phyloP scores from a whole-genome alignment of 64 coral and sea anemone genomes.

The Stichodactyla helianthus region DNA sequence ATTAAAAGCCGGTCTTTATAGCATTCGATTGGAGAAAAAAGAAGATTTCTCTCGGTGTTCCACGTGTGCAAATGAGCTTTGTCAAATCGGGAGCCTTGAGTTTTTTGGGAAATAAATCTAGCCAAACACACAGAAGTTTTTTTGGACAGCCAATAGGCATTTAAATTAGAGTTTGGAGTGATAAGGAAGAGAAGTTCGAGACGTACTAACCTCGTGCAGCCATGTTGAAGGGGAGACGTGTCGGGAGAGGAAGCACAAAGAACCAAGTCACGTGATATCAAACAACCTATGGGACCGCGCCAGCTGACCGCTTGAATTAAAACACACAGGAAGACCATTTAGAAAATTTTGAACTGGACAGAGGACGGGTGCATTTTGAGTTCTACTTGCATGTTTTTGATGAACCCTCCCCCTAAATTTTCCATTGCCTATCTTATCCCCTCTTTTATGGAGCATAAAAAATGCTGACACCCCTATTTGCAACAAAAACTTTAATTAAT shows the following conservation, averaged over 20 bases:
- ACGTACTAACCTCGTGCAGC: slow-evolving; percentile 19
- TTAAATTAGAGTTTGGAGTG: background rate
- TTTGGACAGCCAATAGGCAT: background rate
- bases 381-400: no score
- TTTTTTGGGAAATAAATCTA: background rate
- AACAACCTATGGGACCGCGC: slow-evolving; percentile 10
- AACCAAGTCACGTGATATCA: slow-evolving; percentile 5
- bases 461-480: no score
- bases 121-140: background rate
- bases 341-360: background rate
- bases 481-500: no score
- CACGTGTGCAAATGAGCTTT: background rate
- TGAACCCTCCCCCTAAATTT: no score
- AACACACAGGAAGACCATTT: slow-evolving; percentile 10
- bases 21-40: background rate
- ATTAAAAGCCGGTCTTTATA: background rate
- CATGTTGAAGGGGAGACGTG: slow-evolving; percentile 45
- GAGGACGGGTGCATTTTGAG: no score
- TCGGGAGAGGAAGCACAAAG: slow-evolving; percentile 28
- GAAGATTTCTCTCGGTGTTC: background rate
- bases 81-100: background rate
- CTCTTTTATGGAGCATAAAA: no score
- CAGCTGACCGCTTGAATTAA: background rate
- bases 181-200: background rate
- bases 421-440: no score